Evolutionary conservation across 2,113 vertebrate species (phyloP).

Genomic region (Psittacula cyanocephala): DNA sequence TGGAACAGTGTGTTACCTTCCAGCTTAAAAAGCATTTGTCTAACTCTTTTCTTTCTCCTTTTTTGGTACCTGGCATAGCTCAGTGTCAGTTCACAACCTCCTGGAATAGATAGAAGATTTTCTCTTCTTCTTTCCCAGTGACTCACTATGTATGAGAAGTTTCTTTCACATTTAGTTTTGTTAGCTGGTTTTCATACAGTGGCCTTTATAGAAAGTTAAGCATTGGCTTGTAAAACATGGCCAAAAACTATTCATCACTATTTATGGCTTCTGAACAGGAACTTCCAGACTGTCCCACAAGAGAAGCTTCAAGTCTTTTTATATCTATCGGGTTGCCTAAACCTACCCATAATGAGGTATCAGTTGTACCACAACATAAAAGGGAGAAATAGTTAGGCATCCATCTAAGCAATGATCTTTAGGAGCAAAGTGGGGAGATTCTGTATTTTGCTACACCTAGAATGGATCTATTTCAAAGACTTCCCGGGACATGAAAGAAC

Average conservation of each 20-base stretch:
- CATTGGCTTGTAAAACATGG: background rate
- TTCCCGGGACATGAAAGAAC: background rate
- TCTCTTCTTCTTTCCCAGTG: background rate
- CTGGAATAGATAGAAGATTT: background rate
- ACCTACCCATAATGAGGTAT: background rate
- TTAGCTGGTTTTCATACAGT: background rate
- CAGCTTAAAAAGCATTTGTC: background rate
- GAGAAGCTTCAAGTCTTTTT: background rate
- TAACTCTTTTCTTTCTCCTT: background rate
- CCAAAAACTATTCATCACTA: background rate
- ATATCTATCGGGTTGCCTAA: background rate
- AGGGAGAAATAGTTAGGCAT: background rate
- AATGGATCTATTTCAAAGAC: background rate
- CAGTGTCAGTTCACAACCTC: background rate
- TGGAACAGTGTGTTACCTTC: background rate
- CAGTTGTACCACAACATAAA: background rate
- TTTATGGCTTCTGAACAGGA: background rate
- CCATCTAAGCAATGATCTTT: background rate
- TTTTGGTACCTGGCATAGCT: background rate
- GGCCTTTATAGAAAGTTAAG: background rate
- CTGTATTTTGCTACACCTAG: background rate
- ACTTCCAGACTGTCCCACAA: background rate
- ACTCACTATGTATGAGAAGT: background rate
- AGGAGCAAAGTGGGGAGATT: background rate
- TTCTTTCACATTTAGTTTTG: background rate